Base-by-base conservation (phyloP, 1,140 invertebrate species). In the Euwallacea fornicatus region DNA sequence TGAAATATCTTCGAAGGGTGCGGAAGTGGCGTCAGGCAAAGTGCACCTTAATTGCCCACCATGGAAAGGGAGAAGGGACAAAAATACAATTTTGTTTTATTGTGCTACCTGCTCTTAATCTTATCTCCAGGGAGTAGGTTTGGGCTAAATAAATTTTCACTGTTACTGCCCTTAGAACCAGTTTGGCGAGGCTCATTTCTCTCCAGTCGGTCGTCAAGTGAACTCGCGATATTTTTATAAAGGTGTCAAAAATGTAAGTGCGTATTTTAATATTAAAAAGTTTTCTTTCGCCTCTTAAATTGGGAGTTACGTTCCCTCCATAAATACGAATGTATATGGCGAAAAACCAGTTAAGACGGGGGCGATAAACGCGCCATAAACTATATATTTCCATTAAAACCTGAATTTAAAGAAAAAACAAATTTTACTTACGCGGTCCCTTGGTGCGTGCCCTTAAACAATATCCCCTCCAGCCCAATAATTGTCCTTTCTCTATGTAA, bases 401-500 rank as follows among this genome's bases (percentile, higher is more conserved):
- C 21, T 33, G 4, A 33, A 33, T n/a, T n/a, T 33, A 33, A 33
- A 33, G 4, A 1, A 33, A 33, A 33, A 33, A 33, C 1, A 33
- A 33, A 33, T 33, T 33, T 33, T 33, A 1, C 21, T 33, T 33
- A 2, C 21, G 21, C 21, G 21, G 21, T 33, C 21, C 21, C 21
- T 33, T 33, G 21, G 21, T 33, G 4, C 4, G 21, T 33, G 21
- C 21, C 21, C 21, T 33, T 33, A 33, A 33, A 33, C 21, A 58
- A 58, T 6, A 10, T 58, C 55, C 9, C 9, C 9, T 50, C 7
- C 46, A 50, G 9, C 13, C 46, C 46, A 50, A 50, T 50, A 50
- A 50, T 6, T 50, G 46, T 50, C 46, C 46, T 11, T 6, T 63
- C 16, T 16, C 46, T 33, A 55, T 54, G 50, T 66, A 66, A 66